Conservation (phyloP, 2,888 invertebrate genomes). For the Micoletzkya japonica region DNA sequence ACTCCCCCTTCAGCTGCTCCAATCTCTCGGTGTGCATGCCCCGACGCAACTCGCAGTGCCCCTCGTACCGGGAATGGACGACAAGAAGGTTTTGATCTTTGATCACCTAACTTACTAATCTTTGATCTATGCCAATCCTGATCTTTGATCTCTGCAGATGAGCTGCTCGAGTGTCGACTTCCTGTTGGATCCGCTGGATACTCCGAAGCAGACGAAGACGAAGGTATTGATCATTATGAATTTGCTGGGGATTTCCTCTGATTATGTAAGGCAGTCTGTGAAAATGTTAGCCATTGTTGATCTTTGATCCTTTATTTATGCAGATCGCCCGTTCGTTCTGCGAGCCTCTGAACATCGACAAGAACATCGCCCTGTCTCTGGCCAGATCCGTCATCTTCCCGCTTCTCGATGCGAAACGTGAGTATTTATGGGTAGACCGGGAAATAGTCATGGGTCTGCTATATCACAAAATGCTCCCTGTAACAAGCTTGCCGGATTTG, state of each 20-base stretch:
- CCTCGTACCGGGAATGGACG: constrained; percentile 48
- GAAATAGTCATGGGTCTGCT: no score
- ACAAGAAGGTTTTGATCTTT: constrained; percentile 31
- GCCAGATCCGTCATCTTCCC: constrained; percentile 52
- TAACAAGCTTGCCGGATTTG: no score
- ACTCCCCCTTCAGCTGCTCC: constrained; percentile 38
- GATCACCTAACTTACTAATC: neutral
- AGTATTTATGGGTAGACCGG: neutral
- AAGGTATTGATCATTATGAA: constrained; percentile 36
- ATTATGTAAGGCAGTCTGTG: no score
- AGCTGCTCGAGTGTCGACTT: constrained; percentile 46
- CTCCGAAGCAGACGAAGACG: constrained; percentile 54
- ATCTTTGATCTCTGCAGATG: constrained; percentile 33
- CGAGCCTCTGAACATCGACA: constrained; percentile 56
- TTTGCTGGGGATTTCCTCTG: no score
- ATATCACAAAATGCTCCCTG: no score
- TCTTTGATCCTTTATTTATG: neutral
- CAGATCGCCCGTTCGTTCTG: constrained; percentile 55
- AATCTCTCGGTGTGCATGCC: constrained; percentile 35
- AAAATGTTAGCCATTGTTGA: no score
- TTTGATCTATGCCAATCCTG: neutral
- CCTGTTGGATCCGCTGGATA: constrained; percentile 55
- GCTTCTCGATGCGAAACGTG: constrained; percentile 31
- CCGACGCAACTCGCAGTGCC: constrained; percentile 39
- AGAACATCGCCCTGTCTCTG: constrained; percentile 56